Evolutionary conservation across 2,113 vertebrate genomes (phyloP), one percentile per base, ranked within the genome.

Genomic region (Oncorhynchus tshawytscha): DNA sequence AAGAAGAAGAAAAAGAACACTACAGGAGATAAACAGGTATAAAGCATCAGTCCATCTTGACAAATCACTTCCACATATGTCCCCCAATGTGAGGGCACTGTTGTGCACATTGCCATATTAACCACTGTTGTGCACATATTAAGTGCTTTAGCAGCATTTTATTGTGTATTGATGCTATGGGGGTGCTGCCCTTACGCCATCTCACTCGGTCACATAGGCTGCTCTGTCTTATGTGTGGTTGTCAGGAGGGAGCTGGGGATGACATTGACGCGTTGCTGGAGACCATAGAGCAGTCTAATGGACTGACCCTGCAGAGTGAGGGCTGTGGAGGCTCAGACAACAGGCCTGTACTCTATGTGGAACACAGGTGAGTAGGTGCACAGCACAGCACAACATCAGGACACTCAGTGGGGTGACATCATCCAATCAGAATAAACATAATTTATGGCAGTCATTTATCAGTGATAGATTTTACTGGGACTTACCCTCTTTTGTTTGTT

Each of bases 211-310:
- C 51, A 54, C 51, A 54, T 18, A 16, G 39, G 62, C 62, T 13
- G 25, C 67, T 13, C 20, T 31, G 67, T 27, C 9, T 27, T 71
- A 9, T 68, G 7, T 85, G 1, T 70, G 20, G 11, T 74, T 78
- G 80, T 69, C 79, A 95, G 93, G 91, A 91, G 20, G 80, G 75
- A 0, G 83, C 86, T 8, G 87, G 91, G 22, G 96, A 95, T 49
- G 95, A 98, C 67, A 95, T 98, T 0, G 96, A 97, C 78, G 92
- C 94, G 74, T 85, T 97, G 67, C 81, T 98, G 86, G 94, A 96
- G 88, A 94, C 91, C 73, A 88, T 97, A 0, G 95, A 97, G 79
- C 94, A 92, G 16, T 83, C 85, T 62, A 89, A 89, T 2, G 93
- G 92, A 4, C 80, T 93, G 11, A 90, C 75, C 0, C 88, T 92